Conservation (phyloP, 2,797 vertebrate species). For the Darevskia mixta region DNA sequence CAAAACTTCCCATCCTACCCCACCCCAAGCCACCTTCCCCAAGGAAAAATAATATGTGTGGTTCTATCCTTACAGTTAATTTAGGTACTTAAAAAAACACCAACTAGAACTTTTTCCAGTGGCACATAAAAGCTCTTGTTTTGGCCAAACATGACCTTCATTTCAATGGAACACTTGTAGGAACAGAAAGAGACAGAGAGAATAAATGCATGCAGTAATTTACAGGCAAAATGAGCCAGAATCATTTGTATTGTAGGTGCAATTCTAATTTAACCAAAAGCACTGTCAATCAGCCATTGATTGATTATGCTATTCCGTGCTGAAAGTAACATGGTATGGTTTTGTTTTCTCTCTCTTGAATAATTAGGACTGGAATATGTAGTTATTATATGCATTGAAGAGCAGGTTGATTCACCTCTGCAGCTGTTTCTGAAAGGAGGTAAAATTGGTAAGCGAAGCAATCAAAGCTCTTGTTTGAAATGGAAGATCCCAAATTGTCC, state of each 20-base stretch:
- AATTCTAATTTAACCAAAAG: slow-evolving; percentile 25
- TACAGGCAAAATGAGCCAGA: slow-evolving; percentile 3
- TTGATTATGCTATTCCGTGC: slow-evolving; percentile 38
- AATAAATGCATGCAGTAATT: background rate
- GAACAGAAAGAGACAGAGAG: background rate
- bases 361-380: slow-evolving; percentile 58
- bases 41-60: background rate
- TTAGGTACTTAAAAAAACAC: background rate
- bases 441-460: slow-evolving; percentile 60
- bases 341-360: slow-evolving; percentile 34
- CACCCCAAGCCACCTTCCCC: background rate
- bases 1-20: background rate
- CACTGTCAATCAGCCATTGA: slow-evolving; percentile 12
- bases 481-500: slow-evolving; percentile 49
- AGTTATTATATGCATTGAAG: slow-evolving; percentile 55
- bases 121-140: background rate
- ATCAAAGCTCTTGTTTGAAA: slow-evolving; percentile 50
- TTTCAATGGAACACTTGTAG: background rate
- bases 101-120: slow-evolving; percentile 1
- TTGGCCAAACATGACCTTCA: background rate
- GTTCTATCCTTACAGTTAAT: background rate
- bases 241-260: background rate
- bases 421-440: slow-evolving; percentile 41
- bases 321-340: slow-evolving; percentile 42
- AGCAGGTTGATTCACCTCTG: slow-evolving; percentile 51